A percentile compares a stretch with the other conserved stretches of the same genome.
These are phyloP conservation scores for Bicyclus anynana DNA, from an alignment of 1,140 invertebrate species.

Conservation along the genomic window DNA sequence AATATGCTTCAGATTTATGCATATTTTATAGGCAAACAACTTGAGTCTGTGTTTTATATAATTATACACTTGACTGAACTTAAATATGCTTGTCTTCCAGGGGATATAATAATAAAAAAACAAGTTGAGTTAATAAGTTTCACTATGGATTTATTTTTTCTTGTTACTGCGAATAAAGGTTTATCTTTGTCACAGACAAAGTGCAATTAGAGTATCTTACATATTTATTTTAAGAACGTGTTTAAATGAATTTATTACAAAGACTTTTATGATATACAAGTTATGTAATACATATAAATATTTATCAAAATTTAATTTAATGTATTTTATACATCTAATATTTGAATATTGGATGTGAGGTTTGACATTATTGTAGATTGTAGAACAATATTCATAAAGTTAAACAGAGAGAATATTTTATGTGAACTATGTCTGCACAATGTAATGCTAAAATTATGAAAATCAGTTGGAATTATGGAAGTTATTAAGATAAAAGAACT, in stretches of 20 bases:
- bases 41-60: slow-evolving; percentile 29
- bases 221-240: slow-evolving; percentile 17
- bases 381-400: too few relatives aligned
- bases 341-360: neutral
- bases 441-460: too few relatives aligned
- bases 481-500: too few relatives aligned
- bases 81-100: slow-evolving; percentile 52
- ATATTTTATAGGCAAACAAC: slow-evolving; percentile 22
- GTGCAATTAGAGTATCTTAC: slow-evolving; percentile 36
- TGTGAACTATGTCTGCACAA: too few relatives aligned
- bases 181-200: slow-evolving; percentile 49
- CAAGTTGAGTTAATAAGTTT: neutral
- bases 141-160: slow-evolving; percentile 34
- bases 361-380: too few relatives aligned
- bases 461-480: too few relatives aligned
- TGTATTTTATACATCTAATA: too few relatives aligned
- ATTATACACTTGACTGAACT: slow-evolving; percentile 27
- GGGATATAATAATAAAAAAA: slow-evolving; percentile 26
- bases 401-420: too few relatives aligned
- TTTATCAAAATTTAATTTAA: neutral
- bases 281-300: neutral
- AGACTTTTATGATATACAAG: neutral
- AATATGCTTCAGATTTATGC: slow-evolving; percentile 29
- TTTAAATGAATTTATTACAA: neutral
- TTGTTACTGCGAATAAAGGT: slow-evolving; percentile 44